phyloP scores from a whole-genome alignment of 2,888 invertebrate genomes.

The Dendrolimus pini region DNA sequence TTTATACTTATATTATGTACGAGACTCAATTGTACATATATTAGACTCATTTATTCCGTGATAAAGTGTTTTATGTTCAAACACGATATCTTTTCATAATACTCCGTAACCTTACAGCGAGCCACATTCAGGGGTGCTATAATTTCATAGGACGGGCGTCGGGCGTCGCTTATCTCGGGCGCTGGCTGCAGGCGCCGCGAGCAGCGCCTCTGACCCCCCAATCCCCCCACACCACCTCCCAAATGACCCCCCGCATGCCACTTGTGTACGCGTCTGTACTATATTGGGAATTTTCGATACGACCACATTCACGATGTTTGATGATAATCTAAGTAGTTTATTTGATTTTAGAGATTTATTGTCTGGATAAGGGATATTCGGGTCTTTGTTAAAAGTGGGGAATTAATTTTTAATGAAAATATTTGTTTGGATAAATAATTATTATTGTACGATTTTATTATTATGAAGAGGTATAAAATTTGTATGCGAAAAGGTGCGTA shows the following conservation, averaged over 20 bases:
- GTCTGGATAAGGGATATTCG: neutral
- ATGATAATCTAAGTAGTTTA: conserved; percentile 8
- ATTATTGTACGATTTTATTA: no score
- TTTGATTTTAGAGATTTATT: neutral
- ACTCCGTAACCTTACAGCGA: conserved; percentile 19
- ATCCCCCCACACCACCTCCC: conserved; percentile 16
- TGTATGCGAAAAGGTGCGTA: no score
- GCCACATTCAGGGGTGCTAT: conserved; percentile 50
- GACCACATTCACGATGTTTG: conserved; percentile 29
- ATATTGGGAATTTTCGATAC: conserved; percentile 44
- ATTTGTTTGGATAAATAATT: no score
- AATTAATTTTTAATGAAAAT: neutral
- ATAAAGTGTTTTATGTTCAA: no score
- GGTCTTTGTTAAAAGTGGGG: neutral
- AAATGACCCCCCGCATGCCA: conserved; percentile 23
- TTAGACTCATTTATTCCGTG: no score
- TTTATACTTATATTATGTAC: no score
- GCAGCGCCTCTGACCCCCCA: conserved; percentile 46
- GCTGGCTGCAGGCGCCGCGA: conserved; percentile 65
- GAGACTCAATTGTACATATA: no score
- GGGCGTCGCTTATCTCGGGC: conserved; percentile 70
- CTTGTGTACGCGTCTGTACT: conserved; percentile 37
- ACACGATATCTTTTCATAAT: neutral
- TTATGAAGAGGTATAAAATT: no score
- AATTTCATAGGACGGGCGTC: conserved; percentile 72